These are phyloP conservation scores for Yponomeuta malinellus DNA, from an alignment of 2,888 invertebrate genomes.

Conservation along the genomic window DNA sequence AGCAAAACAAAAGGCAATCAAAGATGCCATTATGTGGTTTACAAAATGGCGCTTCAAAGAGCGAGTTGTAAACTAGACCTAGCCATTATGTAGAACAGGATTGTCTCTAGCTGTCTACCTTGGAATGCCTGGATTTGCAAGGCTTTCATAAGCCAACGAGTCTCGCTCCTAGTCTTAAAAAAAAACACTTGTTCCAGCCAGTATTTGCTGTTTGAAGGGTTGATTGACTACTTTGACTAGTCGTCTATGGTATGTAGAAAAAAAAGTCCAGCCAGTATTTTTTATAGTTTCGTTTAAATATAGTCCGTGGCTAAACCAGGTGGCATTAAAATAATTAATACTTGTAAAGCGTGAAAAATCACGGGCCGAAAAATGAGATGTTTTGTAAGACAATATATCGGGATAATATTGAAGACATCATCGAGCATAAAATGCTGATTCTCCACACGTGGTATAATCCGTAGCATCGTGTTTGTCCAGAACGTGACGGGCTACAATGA, in stretches of 20 bases:
- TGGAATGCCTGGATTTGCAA: conserved; percentile 2
- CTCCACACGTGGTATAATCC: conserved; percentile 51
- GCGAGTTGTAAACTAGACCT: conserved; percentile 8
- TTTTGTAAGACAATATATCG: neutral
- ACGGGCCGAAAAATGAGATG: neutral
- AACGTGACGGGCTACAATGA: conserved; percentile 31
- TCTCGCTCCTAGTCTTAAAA: neutral
- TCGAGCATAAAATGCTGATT: conserved; percentile 46
- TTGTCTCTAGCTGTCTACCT: conserved; percentile 9
- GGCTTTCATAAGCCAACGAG: conserved; percentile 13
- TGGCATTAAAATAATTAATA: neutral
- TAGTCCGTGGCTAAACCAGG: neutral
- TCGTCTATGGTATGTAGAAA: conserved; percentile 6
- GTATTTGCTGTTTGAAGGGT: neutral
- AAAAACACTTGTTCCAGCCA: neutral
- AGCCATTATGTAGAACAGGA: conserved; percentile 13
- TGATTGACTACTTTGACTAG: conserved; percentile 1
- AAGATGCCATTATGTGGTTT: conserved; percentile 11
- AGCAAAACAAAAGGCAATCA: conserved; percentile 11
- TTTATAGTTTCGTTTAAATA: neutral
- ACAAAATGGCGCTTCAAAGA: neutral
- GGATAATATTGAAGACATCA: conserved; percentile 31
- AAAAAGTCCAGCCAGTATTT: neutral
- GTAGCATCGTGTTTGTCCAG: conserved; percentile 57
- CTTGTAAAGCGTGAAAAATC: neutral